These are phyloP conservation scores for Orientallactaga bullata DNA, from an alignment of 2,113 vertebrate genomes.

Conservation along the genomic window DNA sequence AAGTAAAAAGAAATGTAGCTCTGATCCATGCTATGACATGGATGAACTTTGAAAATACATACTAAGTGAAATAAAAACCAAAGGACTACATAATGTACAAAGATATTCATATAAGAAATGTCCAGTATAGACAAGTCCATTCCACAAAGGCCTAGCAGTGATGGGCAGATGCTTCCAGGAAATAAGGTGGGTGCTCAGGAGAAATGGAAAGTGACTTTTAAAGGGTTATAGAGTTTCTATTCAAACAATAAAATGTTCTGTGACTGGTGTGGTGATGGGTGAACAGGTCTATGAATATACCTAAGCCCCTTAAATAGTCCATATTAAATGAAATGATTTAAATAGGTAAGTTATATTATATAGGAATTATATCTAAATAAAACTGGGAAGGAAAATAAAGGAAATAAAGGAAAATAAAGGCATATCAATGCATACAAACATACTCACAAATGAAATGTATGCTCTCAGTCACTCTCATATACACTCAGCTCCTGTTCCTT, in stretches of 20 bases:
- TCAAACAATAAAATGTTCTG: background rate
- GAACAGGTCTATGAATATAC: background rate
- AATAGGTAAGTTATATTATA: background rate
- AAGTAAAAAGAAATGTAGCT: background rate
- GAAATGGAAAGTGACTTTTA: background rate
- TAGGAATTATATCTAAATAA: background rate
- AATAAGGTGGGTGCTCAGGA: fast-evolving
- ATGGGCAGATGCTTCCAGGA: background rate
- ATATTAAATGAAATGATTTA: background rate
- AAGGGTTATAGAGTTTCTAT: background rate
- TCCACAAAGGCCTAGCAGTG: background rate
- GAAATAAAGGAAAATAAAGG: background rate
- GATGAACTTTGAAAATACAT: background rate
- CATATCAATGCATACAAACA: background rate
- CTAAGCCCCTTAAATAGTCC: background rate
- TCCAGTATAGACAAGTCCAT: background rate
- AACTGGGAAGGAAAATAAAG: background rate
- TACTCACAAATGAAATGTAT: background rate
- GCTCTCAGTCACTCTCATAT: background rate
- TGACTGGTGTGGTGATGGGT: background rate
- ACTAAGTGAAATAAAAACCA: background rate
- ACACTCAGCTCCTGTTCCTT: too few species aligned
- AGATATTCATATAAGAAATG: background rate
- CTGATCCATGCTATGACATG: background rate
- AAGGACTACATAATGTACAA: background rate